phyloP scores from a whole-genome alignment of 2,888 invertebrate species.

The Netelia inedita region DNA sequence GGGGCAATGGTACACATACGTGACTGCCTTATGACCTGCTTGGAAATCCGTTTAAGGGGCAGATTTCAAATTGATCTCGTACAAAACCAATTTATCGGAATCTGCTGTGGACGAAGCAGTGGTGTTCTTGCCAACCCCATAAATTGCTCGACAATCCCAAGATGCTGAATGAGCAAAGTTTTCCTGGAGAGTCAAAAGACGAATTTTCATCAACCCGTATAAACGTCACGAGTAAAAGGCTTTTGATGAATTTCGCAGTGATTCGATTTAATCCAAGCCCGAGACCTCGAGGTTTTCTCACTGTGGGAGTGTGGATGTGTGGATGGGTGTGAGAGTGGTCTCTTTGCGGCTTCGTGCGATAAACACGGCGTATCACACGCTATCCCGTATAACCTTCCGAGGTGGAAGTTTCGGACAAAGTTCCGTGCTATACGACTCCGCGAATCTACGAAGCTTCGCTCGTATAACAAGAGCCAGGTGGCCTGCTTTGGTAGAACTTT shows the following conservation, averaged over 20 bases:
- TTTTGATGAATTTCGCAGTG: not conserved
- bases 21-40: constrained; percentile 9
- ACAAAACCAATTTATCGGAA: constrained; percentile 41
- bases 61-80: constrained; percentile 46
- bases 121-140: not conserved
- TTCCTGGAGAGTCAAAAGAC: not conserved
- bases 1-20: not conserved
- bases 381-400: constrained; percentile 72
- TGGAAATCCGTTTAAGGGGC: constrained; percentile 43
- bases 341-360: constrained; percentile 17
- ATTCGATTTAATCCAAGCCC: constrained; percentile 1
- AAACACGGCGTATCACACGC: constrained; percentile 74
- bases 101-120: constrained; percentile 3
- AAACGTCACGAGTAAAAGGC: constrained; percentile 6
- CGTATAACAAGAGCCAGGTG: constrained; percentile 70
- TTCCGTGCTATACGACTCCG: constrained; percentile 28
- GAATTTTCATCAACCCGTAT: constrained; percentile 5
- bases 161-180: constrained; percentile 4
- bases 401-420: constrained; percentile 73
- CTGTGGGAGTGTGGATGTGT: not conserved
- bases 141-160: constrained; percentile 6
- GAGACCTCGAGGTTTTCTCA: constrained; percentile 14
- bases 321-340: not conserved
- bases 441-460: constrained; percentile 10
- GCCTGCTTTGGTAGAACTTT: constrained; percentile 77